Evolutionary conservation across 1,140 invertebrate species (phyloP).

Genomic region (Ostrea denselamellosa): DNA sequence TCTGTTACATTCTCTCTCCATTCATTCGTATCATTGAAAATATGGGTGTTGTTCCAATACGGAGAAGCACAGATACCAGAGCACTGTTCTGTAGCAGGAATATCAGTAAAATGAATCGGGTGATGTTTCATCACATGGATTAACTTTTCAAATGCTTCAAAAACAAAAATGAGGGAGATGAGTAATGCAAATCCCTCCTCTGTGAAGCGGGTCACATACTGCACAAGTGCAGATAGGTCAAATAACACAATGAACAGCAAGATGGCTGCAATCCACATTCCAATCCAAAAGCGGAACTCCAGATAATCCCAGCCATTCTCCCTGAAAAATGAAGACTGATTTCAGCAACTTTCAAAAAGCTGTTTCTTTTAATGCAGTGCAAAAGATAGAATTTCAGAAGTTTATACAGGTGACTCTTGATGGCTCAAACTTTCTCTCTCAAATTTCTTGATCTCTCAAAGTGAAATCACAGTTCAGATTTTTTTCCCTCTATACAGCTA

Average conservation of each 20-base stretch:
- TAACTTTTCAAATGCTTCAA: slow-evolving; percentile 88
- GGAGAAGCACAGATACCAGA: slow-evolving; percentile 5
- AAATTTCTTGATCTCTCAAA: no score
- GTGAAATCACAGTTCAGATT: no score
- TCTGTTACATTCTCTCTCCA: slow-evolving; percentile 15
- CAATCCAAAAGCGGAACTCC: slow-evolving; percentile 96
- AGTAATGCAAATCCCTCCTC: slow-evolving; percentile 99
- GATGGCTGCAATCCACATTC: slow-evolving; percentile 94
- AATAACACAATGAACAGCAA: slow-evolving; percentile 94
- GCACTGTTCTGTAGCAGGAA: slow-evolving; percentile 84
- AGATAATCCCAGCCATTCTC: slow-evolving; percentile 91
- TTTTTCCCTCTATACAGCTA: no score
- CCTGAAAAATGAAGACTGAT: slow-evolving; percentile 75
- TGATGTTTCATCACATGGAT: slow-evolving; percentile 56
- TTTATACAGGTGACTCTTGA: no score
- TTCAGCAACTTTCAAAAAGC: neutral
- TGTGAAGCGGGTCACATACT: slow-evolving; percentile 99
- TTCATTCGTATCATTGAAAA: no score
- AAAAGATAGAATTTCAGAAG: neutral
- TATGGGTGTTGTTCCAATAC: neutral
- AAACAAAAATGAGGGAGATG: slow-evolving; percentile 99
- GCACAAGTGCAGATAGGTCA: slow-evolving; percentile 98
- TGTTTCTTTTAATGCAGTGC: neutral
- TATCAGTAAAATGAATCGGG: slow-evolving; percentile 86
- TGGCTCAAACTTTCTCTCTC: no score